Evolutionary conservation across 2,888 invertebrate genomes (phyloP).

Genomic region (Acleris sparsana): DNA sequence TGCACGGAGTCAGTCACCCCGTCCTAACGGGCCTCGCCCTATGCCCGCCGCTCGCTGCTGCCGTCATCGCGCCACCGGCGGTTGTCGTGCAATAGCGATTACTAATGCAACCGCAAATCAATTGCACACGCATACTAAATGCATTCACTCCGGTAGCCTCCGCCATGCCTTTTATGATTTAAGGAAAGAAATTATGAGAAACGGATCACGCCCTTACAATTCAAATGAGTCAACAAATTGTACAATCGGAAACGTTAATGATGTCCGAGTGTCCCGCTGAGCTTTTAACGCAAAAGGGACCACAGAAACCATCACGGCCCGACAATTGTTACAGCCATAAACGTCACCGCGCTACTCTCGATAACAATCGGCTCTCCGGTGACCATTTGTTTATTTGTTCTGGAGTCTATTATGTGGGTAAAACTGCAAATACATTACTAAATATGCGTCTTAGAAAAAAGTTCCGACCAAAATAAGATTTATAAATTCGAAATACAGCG

Average conservation of each 20-base stretch:
- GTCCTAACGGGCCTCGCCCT: constrained; percentile 81
- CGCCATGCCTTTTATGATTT: constrained; percentile 45
- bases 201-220: constrained; percentile 31
- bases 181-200: constrained; percentile 35
- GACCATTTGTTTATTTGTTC: constrained; percentile 37
- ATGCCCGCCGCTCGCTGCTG: constrained; percentile 61
- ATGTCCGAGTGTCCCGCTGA: constrained; percentile 63
- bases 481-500: neutral
- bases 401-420: constrained; percentile 15
- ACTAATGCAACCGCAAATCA: constrained; percentile 70
- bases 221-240: constrained; percentile 25
- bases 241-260: constrained; percentile 46
- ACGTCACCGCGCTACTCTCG: constrained; percentile 37
- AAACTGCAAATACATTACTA: constrained; percentile 15
- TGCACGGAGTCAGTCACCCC: constrained; percentile 82
- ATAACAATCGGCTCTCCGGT: constrained; percentile 37
- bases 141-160: constrained; percentile 51
- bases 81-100: constrained; percentile 71
- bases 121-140: constrained; percentile 63
- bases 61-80: constrained; percentile 66
- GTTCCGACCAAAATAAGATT: neutral
- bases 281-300: constrained; percentile 55
- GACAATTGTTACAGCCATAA: constrained; percentile 45
- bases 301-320: constrained; percentile 45
- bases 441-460: constrained; percentile 12